Percentiles rank a stretch among this genome's conserved stretches.
phyloP scores from a whole-genome alignment of 2,797 vertebrate genomes.

The Crocodylus rhombifer region DNA sequence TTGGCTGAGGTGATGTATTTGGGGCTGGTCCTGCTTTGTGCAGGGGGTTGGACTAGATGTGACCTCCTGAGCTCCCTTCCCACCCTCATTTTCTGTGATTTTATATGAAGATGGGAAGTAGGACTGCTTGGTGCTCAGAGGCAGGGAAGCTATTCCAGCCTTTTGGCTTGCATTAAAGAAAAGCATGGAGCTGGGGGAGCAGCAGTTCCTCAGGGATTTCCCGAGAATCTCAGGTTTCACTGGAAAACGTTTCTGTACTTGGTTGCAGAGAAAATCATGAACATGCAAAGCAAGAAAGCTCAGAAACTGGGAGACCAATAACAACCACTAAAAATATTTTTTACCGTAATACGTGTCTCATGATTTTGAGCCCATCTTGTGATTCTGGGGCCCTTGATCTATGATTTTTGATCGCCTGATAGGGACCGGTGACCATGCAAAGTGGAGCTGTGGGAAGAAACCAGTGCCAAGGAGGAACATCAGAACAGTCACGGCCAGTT shows the following conservation, averaged over 20 bases:
- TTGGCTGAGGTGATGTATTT: too few species aligned
- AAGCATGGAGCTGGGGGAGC: neutral
- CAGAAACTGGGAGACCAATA: neutral
- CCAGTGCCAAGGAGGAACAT: neutral
- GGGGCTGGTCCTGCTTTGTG: too few species aligned
- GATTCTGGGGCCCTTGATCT: neutral
- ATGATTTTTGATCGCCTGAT: constrained; percentile 18
- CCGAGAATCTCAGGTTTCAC: neutral
- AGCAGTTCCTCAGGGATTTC: neutral
- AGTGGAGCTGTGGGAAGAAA: neutral
- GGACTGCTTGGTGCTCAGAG: neutral
- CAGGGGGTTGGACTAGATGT: too few species aligned
- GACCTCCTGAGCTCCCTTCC: too few species aligned
- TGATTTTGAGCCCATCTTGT: neutral
- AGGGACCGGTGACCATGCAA: constrained; percentile 20
- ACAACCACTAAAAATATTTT: neutral
- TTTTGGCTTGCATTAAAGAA: constrained; percentile 11
- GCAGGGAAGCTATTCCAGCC: constrained; percentile 4
- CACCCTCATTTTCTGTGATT: too few species aligned
- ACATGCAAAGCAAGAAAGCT: neutral
- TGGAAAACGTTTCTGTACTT: neutral
- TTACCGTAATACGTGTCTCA: neutral
- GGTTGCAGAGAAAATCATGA: neutral
- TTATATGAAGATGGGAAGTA: neutral
- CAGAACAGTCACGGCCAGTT: constrained; percentile 35